Evolutionary conservation across 2,113 vertebrate species (phyloP).

Genomic region (Cnemophilus loriae): DNA sequence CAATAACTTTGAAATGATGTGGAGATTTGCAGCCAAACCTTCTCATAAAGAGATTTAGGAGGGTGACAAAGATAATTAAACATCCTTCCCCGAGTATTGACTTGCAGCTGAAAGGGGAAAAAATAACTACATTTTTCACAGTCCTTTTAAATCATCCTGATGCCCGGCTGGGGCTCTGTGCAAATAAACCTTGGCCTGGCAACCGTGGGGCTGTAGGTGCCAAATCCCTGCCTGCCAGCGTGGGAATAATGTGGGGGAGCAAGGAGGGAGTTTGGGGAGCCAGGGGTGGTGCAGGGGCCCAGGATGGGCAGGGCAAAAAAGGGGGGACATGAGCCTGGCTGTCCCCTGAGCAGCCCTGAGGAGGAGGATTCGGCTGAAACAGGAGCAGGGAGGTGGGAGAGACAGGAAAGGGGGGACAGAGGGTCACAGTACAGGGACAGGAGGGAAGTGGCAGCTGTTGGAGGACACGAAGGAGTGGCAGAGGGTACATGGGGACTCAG

Average conservation of each 20-base stretch:
- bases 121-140: slow-evolving; percentile 65
- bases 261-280: background rate
- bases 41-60: slow-evolving; percentile 70
- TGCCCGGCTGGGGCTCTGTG: background rate
- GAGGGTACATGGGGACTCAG: background rate
- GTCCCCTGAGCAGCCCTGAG: background rate
- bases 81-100: slow-evolving; percentile 59
- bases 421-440: rapidly evolving
- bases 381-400: rapidly evolving
- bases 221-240: background rate
- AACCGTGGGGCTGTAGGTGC: background rate
- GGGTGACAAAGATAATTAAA: slow-evolving; percentile 67
- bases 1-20: slow-evolving; percentile 60
- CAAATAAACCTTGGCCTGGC: background rate
- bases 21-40: slow-evolving; percentile 63
- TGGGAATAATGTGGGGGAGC: background rate
- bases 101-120: slow-evolving; percentile 51
- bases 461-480: background rate
- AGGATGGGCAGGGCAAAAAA: background rate
- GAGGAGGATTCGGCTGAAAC: background rate
- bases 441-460: background rate
- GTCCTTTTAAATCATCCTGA: slow-evolving; percentile 57
- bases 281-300: rapidly evolving
- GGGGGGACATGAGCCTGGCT: background rate
- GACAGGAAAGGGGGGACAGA: rapidly evolving